Percentiles rank a stretch among this genome's conserved stretches.
Conservation (phyloP, 2,888 invertebrate species). For the Octodonta nipae region DNA sequence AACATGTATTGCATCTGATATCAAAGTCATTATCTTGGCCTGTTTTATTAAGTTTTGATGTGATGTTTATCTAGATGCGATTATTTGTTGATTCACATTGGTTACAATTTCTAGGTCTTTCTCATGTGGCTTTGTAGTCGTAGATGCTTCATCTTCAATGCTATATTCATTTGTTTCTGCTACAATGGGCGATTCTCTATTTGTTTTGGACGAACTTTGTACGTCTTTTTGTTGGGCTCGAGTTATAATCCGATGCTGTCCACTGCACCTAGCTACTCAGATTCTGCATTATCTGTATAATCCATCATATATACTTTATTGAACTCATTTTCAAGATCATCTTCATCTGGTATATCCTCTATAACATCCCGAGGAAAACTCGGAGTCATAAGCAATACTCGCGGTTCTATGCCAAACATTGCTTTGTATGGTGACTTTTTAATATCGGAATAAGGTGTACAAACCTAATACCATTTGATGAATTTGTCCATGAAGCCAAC, state of each 20-base stretch:
- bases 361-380: conserved; percentile 12
- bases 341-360: conserved; percentile 10
- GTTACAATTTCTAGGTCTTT: background rate
- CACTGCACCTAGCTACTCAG: background rate
- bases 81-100: conserved; percentile 4
- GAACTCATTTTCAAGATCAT: conserved; percentile 7
- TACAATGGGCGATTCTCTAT: background rate
- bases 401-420: conserved; percentile 16
- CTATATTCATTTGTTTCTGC: conserved; percentile 4
- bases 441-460: conserved; percentile 30
- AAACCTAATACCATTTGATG: conserved; percentile 32
- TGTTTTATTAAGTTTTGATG: conserved; percentile 11
- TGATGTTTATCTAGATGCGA: conserved; percentile 7
- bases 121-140: background rate
- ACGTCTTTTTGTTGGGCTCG: background rate
- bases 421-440: no score
- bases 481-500: conserved; percentile 27
- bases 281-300: background rate
- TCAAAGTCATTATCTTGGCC: conserved; percentile 13
- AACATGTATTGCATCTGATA: conserved; percentile 11
- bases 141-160: background rate
- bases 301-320: conserved; percentile 3
- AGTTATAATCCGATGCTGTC: no score
- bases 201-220: background rate
- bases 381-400: conserved; percentile 11